Percentiles rank a stretch among this genome's conserved stretches.
Evolutionary conservation across 2,113 vertebrate genomes (phyloP).

Genomic region (Benitochromis conjunctus): DNA sequence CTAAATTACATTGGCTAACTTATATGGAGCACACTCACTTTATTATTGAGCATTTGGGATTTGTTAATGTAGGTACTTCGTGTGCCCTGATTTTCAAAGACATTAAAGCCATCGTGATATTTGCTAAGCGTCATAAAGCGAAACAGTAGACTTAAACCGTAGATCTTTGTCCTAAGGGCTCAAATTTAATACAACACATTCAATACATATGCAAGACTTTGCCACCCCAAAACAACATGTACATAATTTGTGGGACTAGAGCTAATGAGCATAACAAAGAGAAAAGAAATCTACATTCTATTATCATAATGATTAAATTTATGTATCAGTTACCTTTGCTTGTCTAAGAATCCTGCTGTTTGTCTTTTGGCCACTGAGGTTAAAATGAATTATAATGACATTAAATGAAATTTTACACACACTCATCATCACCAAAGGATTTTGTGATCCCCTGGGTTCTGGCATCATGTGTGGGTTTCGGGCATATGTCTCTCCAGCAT

Average conservation of each 20-base stretch:
- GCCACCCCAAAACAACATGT: not conserved
- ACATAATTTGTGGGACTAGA: not conserved
- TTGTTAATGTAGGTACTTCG: not conserved
- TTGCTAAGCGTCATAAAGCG: not conserved
- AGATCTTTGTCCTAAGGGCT: not conserved
- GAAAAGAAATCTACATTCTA: not conserved
- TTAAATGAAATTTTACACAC: not conserved
- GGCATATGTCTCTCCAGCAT: not conserved
- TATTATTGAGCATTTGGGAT: not conserved
- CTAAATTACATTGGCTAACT: slow-evolving; percentile 1
- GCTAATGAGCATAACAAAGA: not conserved
- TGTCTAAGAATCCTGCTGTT: not conserved
- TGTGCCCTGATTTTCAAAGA: not conserved
- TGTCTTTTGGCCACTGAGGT: not conserved
- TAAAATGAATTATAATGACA: not conserved
- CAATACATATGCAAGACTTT: not conserved
- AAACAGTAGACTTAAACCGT: not conserved
- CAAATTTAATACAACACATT: not conserved
- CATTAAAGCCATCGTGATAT: not conserved
- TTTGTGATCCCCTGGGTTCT: not conserved
- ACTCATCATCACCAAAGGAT: not conserved
- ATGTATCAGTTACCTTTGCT: not conserved
- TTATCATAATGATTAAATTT: not conserved
- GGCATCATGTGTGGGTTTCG: not conserved
- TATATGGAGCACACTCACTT: not conserved